Percentiles rank a stretch among this genome's conserved stretches.
Evolutionary conservation across 2,888 invertebrate species (phyloP).

Genomic region (Listrodromus nycthemerus): DNA sequence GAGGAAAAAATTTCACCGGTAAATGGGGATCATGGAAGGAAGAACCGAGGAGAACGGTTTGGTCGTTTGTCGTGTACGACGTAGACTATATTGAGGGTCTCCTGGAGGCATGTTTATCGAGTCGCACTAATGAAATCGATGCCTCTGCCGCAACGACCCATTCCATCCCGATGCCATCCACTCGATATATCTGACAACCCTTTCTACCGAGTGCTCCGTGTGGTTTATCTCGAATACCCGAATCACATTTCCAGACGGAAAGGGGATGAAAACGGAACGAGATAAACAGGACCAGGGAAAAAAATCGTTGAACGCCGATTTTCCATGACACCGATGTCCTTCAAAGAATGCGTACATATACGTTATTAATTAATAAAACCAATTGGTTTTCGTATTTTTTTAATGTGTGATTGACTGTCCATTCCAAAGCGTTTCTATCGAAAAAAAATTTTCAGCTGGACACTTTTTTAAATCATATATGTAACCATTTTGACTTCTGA

Average conservation of each 20-base stretch:
- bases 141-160: conserved; percentile 11
- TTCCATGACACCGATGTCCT: neutral
- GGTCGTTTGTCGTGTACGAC: conserved; percentile 2
- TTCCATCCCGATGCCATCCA: conserved; percentile 3
- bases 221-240: conserved; percentile 17
- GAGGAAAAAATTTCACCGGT: neutral
- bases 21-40: neutral
- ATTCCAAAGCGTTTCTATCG: too few species aligned
- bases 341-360: too few species aligned
- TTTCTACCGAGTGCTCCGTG: conserved; percentile 14
- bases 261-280: conserved; percentile 1
- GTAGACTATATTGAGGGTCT: neutral
- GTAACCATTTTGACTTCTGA: too few species aligned
- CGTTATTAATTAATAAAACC: neutral
- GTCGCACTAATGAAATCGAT: conserved; percentile 27
- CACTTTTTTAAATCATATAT: too few species aligned
- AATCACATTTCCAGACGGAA: conserved; percentile 11
- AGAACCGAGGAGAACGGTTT: neutral
- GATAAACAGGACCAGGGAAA: conserved; percentile 2
- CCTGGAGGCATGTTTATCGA: conserved; percentile 21
- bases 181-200: conserved; percentile 17
- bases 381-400: neutral
- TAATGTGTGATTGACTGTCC: too few species aligned
- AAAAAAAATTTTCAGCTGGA: too few species aligned
- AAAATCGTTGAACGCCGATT: neutral